Evolutionary conservation across 35 echinoderm and acorn worm species (phyloP).

Genomic region (Strongylocentrotus purpuratus): DNA sequence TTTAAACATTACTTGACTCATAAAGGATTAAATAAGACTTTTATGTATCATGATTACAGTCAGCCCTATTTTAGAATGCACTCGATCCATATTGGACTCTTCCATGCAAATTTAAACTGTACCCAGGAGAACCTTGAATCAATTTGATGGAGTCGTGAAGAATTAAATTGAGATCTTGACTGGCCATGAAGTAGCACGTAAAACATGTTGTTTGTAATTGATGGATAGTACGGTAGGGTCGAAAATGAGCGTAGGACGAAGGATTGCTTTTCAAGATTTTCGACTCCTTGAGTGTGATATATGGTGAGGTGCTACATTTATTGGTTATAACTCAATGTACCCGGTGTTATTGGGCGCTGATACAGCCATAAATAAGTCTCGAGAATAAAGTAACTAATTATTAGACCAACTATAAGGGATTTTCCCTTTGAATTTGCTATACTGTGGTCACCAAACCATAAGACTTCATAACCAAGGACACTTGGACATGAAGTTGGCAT

Average conservation of each 20-base stretch:
- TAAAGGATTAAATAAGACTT: no score
- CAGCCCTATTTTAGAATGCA: background rate
- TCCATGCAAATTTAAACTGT: background rate
- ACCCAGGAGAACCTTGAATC: background rate
- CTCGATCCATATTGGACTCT: background rate
- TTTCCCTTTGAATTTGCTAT: background rate
- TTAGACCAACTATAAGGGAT: background rate
- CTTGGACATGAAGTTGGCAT: no score
- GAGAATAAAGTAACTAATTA: background rate
- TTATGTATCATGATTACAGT: background rate
- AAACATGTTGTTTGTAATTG: background rate
- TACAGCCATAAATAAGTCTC: background rate
- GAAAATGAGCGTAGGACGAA: background rate
- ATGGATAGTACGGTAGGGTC: background rate
- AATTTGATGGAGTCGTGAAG: background rate
- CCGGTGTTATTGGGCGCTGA: background rate
- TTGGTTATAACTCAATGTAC: background rate
- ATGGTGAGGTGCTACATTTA: background rate
- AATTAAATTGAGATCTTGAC: background rate
- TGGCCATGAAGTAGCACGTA: background rate
- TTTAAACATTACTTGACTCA: no score
- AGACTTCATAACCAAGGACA: background rate
- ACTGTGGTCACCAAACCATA: background rate
- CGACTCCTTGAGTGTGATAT: background rate
- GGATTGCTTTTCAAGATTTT: background rate